A percentile compares a stretch with the other conserved stretches of the same genome.
phyloP scores from a whole-genome alignment of 35 echinoderm and acorn worm genomes.

The Lytechinus pictus region DNA sequence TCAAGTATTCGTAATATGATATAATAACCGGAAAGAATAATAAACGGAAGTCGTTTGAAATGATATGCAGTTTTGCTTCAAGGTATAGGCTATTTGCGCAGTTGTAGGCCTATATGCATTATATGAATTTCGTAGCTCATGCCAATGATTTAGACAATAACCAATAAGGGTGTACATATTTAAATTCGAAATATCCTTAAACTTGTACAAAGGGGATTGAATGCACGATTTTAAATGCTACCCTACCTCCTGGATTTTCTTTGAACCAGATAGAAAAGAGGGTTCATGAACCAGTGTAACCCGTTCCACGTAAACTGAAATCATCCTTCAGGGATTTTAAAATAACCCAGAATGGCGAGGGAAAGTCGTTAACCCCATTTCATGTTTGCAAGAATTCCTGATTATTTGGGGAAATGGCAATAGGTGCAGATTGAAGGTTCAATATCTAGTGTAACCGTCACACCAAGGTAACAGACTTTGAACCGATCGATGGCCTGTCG shows the following conservation, averaged over 20 bases:
- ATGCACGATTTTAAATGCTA: background rate
- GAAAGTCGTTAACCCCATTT: background rate
- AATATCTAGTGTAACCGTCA: too few species aligned
- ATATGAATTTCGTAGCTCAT: too few species aligned
- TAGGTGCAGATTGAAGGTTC: background rate
- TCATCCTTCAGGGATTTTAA: background rate
- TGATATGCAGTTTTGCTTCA: background rate
- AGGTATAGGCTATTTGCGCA: background rate
- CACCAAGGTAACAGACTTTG: too few species aligned
- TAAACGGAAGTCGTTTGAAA: background rate
- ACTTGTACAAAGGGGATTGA: too few species aligned
- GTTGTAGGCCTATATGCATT: too few species aligned
- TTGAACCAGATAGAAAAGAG: background rate
- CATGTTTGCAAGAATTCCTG: background rate
- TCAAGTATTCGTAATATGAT: background rate
- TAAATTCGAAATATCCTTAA: too few species aligned
- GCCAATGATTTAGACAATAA: too few species aligned
- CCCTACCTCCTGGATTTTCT: background rate
- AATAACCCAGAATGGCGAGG: background rate
- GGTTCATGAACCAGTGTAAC: background rate
- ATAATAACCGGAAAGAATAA: background rate
- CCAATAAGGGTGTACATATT: too few species aligned
- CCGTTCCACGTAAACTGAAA: background rate
- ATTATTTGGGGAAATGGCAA: background rate
- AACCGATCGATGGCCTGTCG: too few species aligned